Conservation (phyloP, 2,113 vertebrate genomes). For the Orcinus orca region DNA sequence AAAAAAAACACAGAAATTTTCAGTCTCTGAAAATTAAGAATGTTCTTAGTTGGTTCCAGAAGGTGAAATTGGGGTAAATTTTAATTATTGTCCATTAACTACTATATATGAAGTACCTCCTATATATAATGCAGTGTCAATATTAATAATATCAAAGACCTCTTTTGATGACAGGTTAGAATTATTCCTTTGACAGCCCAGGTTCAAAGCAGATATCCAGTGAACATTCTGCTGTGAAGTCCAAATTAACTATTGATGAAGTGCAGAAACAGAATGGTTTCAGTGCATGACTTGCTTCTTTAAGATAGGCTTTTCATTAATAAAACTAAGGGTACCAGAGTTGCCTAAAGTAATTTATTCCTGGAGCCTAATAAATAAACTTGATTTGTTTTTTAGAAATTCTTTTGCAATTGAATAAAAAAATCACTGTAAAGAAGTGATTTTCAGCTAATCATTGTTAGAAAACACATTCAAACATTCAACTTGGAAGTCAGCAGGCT, state of each 20-base stretch:
- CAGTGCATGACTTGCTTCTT: background rate
- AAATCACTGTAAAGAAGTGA: background rate
- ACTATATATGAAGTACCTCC: background rate
- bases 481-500: background rate
- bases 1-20: background rate
- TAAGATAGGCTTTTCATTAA: background rate
- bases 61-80: background rate
- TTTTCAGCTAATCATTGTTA: background rate
- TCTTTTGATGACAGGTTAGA: background rate
- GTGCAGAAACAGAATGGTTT: background rate
- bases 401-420: background rate
- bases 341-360: background rate
- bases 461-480: background rate
- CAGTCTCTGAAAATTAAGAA: background rate
- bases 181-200: background rate
- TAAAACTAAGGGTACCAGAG: background rate
- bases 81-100: background rate
- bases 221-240: background rate
- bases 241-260: conserved; percentile 20
- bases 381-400: conserved; percentile 37
- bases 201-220: background rate
- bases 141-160: background rate
- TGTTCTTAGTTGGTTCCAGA: background rate
- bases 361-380: background rate
- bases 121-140: background rate